phyloP scores from a whole-genome alignment of 92 coral and sea anemone genomes.

The Diadumene lineata region DNA sequence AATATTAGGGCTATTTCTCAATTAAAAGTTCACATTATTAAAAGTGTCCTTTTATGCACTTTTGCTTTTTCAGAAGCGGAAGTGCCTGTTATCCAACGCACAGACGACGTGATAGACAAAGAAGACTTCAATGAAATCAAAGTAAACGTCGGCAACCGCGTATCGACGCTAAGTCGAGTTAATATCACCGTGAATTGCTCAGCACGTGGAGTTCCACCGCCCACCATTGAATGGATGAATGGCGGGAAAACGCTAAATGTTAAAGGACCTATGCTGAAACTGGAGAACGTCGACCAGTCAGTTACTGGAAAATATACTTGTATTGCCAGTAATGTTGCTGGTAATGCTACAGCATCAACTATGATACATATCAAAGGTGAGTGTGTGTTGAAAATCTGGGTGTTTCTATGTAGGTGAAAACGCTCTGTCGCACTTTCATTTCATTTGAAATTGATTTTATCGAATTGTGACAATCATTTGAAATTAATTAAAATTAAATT shows the following conservation, averaged over 20 bases:
- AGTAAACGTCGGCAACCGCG: slow-evolving; percentile 35
- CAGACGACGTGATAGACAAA: slow-evolving; percentile 19
- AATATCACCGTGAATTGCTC: slow-evolving; percentile 45
- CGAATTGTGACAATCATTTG: too few species aligned
- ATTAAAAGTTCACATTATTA: too few species aligned
- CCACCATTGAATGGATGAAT: slow-evolving; percentile 48
- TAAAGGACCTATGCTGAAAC: slow-evolving; percentile 23
- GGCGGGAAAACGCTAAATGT: slow-evolving; percentile 34
- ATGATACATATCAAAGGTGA: slow-evolving; percentile 39
- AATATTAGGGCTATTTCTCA: too few species aligned
- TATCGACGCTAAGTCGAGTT: slow-evolving; percentile 43
- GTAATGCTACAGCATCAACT: slow-evolving; percentile 49
- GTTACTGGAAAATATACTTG: slow-evolving; percentile 54
- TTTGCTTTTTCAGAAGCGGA: slow-evolving; percentile 38
- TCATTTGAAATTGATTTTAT: too few species aligned
- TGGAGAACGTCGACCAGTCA: slow-evolving; percentile 19
- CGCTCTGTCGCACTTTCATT: too few species aligned
- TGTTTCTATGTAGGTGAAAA: too few species aligned
- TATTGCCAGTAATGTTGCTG: slow-evolving; percentile 60
- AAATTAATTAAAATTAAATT: too few species aligned
- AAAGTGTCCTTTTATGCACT: too few species aligned
- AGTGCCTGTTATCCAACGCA: slow-evolving; percentile 46
- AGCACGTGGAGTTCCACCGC: slow-evolving; percentile 52
- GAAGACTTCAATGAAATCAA: slow-evolving; percentile 38
- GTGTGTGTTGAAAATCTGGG: neutral